Percentiles rank a stretch among this genome's conserved stretches.
Conservation (phyloP, 2,113 vertebrate genomes). For the Octodon degus region DNA sequence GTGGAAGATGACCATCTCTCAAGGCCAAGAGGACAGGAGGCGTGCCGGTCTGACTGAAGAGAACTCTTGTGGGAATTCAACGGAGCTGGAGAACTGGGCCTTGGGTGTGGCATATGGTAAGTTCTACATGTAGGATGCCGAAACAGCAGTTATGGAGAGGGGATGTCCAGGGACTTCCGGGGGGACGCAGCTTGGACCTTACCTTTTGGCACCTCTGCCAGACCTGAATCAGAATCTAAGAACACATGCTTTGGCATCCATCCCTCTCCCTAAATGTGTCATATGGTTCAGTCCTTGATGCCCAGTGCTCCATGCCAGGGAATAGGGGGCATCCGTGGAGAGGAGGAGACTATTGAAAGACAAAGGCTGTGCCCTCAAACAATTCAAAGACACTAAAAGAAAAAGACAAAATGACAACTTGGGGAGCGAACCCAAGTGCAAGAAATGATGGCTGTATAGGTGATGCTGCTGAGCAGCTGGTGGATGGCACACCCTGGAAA, state of each 20-base stretch:
- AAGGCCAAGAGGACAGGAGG: neutral
- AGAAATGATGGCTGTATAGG: neutral
- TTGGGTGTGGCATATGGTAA: fast-evolving
- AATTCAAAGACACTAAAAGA: slow-evolving; percentile 15
- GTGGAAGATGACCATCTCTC: neutral
- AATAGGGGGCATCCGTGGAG: neutral
- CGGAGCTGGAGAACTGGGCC: neutral
- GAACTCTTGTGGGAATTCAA: neutral
- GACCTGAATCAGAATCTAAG: neutral
- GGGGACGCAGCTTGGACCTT: neutral
- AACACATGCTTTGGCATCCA: neutral
- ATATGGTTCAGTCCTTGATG: neutral
- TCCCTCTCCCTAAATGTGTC: neutral
- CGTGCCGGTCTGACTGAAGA: neutral
- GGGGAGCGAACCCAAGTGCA: neutral
- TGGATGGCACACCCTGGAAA: neutral
- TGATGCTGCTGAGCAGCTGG: neutral
- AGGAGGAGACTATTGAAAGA: neutral
- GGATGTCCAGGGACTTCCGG: neutral
- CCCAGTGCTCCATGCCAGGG: neutral
- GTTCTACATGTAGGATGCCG: neutral
- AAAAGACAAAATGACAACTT: neutral
- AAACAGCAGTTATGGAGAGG: neutral
- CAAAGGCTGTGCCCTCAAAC: neutral
- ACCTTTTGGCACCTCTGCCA: neutral